Percentiles rank a stretch among this genome's conserved stretches.
phyloP scores from a whole-genome alignment of 2,888 invertebrate genomes.

The Dolichopus griseipennis region DNA sequence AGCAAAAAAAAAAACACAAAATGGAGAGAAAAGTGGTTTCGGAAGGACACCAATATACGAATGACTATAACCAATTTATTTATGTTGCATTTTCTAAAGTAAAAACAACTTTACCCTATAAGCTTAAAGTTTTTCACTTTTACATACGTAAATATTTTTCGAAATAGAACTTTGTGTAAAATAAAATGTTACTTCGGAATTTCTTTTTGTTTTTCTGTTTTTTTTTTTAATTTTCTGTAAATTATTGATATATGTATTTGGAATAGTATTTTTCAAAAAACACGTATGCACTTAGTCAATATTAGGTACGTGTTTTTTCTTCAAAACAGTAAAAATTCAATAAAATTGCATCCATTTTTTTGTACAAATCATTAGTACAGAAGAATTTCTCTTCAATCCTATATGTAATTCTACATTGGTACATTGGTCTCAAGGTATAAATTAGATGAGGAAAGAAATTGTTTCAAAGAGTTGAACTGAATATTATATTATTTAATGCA shows the following conservation, averaged over 20 bases:
- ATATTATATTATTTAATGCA: too few relatives aligned
- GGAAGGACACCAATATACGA: not conserved
- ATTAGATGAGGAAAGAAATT: too few relatives aligned
- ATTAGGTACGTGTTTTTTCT: slow-evolving; percentile 1
- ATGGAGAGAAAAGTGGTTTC: not conserved
- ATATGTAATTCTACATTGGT: too few relatives aligned
- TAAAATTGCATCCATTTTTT: not conserved
- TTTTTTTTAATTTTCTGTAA: not conserved
- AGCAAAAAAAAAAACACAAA: too few relatives aligned
- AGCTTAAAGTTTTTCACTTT: not conserved
- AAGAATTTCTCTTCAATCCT: not conserved
- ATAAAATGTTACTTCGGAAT: not conserved
- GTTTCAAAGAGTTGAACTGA: too few relatives aligned
- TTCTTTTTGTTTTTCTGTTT: not conserved
- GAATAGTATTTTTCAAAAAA: not conserved
- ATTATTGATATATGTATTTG: not conserved
- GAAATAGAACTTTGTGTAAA: not conserved
- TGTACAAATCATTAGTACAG: slow-evolving; percentile 2
- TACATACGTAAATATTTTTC: not conserved
- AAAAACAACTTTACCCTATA: not conserved
- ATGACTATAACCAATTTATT: not conserved
- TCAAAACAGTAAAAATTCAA: not conserved
- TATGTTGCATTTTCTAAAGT: not conserved
- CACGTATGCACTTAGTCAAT: slow-evolving; percentile 6
- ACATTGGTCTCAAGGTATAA: too few relatives aligned